Base-by-base conservation (phyloP, 2,888 invertebrate genomes). In the Drosophila paranaensis region DNA sequence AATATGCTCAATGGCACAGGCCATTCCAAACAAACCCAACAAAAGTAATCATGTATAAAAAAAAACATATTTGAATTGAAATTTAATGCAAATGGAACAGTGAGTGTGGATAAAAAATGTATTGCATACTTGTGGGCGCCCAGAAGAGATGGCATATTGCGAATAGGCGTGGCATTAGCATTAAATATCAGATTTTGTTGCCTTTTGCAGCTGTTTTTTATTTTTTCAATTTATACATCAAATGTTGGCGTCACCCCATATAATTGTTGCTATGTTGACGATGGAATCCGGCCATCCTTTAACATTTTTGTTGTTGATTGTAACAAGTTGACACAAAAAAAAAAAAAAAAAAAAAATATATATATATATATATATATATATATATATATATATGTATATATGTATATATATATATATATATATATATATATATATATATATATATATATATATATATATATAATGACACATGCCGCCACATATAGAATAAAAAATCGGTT, bases 71-170 rank as follows among this genome's bases (percentile, higher is more conserved):
- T 74, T 66, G 71, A 90, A 86, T 90, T 88, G 87, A 88, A 90
- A 80, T 86, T 90, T 86, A 88, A 90, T 86, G 90, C 81, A 88
- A 88, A 90, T 89, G 57, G 64, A 53, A 71, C 60, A 69, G 67
- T 45, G 20, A 8, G 13, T 13, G 43, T 10, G 56, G 11, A 25
- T n/a, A 16, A 13, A 54, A 61, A 61, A 75, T 81, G 30, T 87
- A 57, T 81, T 62, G 88, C 82, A 82, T 60, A 70, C 80, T 71
- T 77, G 45, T 58, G 67, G 63, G 60, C 63, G 66, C 35, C 55
- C 42, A 30, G 63, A 58, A 48, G 45, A 48, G 45, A 40, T 45
- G 53, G 37, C 50, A 46, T 51, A 16, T 39, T 51, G 43, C 27
- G 10, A 33, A 46, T 50, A 37, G 83, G 74, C 66, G 55, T 57